Conservation (phyloP, 2,797 vertebrate species). For the Staurois parvus region DNA sequence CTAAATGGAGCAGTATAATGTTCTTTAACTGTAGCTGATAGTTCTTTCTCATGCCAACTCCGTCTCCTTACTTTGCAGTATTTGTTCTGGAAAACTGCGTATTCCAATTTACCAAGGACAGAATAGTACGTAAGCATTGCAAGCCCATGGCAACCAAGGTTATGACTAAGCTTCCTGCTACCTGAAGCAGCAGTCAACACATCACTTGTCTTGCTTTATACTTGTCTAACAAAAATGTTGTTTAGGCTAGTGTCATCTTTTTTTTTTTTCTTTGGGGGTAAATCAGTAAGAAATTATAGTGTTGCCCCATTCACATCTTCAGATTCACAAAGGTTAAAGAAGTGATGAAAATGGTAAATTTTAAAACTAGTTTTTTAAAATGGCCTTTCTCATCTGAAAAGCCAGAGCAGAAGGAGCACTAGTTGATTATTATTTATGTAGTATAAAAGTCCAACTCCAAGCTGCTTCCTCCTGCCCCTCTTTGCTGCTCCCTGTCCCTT, state of each 20-base stretch:
- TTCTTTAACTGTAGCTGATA: background rate
- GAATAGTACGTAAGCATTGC: background rate
- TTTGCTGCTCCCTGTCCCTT: too few relatives aligned
- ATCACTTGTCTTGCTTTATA: background rate
- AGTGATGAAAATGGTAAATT: too few relatives aligned
- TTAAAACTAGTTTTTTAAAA: too few relatives aligned
- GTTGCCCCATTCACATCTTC: background rate
- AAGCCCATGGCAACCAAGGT: background rate
- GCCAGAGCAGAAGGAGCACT: background rate
- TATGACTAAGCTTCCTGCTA: background rate
- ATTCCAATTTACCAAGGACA: background rate
- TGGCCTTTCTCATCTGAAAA: background rate
- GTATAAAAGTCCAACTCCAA: too few relatives aligned
- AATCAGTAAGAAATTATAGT: background rate
- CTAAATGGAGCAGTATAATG: slow-evolving; percentile 29
- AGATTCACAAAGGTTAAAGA: background rate
- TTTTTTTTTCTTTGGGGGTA: too few relatives aligned
- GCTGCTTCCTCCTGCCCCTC: too few relatives aligned
- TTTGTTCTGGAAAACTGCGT: background rate
- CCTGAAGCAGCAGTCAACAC: background rate
- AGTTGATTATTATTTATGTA: background rate
- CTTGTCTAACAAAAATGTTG: background rate
- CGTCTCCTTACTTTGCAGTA: background rate
- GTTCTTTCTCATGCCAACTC: background rate
- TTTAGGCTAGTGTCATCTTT: background rate